A percentile compares a stretch with the other conserved stretches of the same genome.
Conservation (phyloP, 2,797 vertebrate species). For the Choloepus didactylus region DNA sequence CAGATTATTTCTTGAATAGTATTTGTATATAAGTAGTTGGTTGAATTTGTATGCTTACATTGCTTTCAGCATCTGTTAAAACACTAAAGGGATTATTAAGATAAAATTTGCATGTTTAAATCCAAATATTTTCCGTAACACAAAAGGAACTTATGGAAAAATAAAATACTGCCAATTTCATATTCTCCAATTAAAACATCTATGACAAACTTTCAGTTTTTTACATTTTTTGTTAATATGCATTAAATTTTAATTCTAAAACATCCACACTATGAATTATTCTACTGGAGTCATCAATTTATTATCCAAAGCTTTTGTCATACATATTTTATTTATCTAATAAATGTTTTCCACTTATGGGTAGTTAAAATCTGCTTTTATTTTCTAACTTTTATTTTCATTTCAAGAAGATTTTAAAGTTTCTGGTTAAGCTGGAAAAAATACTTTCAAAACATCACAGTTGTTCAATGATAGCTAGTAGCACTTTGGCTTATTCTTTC, state of each 20-base stretch:
- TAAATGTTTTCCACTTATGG: background rate
- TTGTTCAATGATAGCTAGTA: background rate
- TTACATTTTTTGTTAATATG: background rate
- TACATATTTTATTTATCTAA: background rate
- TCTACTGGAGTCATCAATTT: background rate
- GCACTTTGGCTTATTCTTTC: slow-evolving; percentile 8
- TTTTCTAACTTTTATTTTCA: slow-evolving; percentile 35
- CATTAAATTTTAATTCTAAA: background rate
- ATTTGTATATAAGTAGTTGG: background rate
- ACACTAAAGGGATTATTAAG: background rate
- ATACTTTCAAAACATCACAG: slow-evolving; percentile 56
- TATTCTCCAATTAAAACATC: background rate
- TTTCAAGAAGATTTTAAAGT: slow-evolving; percentile 40
- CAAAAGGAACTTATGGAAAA: background rate
- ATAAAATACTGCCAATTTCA: background rate
- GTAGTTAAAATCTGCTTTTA: slow-evolving; percentile 26
- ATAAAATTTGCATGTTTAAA: slow-evolving; percentile 5
- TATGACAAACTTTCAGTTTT: background rate
- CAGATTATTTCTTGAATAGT: background rate
- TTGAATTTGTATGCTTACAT: background rate
- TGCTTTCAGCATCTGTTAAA: background rate
- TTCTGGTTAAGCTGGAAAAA: background rate
- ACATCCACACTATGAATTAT: background rate
- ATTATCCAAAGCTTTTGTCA: background rate
- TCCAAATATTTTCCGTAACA: background rate